Percentiles rank a stretch among this genome's conserved stretches.
These are phyloP conservation scores for Amniataba percoides DNA, from an alignment of 2,797 vertebrate genomes.

Conservation along the genomic window DNA sequence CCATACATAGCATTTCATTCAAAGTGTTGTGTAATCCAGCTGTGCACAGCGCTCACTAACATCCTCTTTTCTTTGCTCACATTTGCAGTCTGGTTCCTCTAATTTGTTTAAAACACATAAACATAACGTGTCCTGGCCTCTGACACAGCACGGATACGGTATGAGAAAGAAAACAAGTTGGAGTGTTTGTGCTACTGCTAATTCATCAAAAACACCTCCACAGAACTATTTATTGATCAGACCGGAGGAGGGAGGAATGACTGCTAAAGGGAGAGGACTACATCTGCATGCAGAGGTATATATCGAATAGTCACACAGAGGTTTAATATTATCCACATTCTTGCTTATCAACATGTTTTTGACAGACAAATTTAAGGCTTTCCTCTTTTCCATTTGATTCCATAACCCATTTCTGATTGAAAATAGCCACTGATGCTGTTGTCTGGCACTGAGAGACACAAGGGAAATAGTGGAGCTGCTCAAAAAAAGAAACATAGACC, in stretches of 20 bases:
- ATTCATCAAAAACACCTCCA: conserved; percentile 74
- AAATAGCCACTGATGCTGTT: conserved; percentile 5
- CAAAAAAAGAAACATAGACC: too few relatives aligned
- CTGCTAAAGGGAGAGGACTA: conserved; percentile 27
- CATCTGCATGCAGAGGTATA: conserved; percentile 6
- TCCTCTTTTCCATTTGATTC: background rate
- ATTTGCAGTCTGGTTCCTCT: conserved; percentile 28
- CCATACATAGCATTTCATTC: conserved; percentile 13
- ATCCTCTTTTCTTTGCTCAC: conserved; percentile 35
- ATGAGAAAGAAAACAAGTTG: conserved; percentile 29
- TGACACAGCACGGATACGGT: background rate
- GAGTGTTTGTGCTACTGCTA: conserved; percentile 48
- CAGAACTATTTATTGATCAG: conserved; percentile 79
- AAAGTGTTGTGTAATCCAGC: conserved; percentile 24
- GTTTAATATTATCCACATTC: conserved; percentile 1
- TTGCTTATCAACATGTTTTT: background rate
- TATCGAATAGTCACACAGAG: conserved; percentile 2
- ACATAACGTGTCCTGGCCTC: background rate
- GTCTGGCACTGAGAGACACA: background rate
- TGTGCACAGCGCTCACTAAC: conserved; percentile 20
- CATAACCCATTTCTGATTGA: background rate
- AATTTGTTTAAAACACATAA: conserved; percentile 13
- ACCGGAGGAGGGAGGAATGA: conserved; percentile 61
- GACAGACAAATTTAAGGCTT: background rate
- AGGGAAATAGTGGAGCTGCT: background rate